phyloP scores from a whole-genome alignment of 2,113 vertebrate genomes.

The Scolopax mira region DNA sequence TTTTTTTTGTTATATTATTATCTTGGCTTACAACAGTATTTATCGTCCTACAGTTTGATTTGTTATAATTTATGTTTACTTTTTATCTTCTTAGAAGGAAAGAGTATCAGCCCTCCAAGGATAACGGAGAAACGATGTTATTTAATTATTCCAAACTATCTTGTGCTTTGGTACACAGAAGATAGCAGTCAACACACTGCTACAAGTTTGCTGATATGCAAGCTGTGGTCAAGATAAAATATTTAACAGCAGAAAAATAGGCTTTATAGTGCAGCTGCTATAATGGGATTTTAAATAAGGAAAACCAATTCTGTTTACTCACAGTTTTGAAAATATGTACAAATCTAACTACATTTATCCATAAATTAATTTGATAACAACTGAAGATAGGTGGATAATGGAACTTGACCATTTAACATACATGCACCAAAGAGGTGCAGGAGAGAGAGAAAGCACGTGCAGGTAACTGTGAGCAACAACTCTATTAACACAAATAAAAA shows the following conservation, averaged over 20 bases:
- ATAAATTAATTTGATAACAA: not conserved
- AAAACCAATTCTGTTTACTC: slow-evolving; percentile 7
- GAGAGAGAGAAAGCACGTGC: not conserved
- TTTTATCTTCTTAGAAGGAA: slow-evolving; percentile 70
- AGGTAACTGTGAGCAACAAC: not conserved
- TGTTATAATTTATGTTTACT: slow-evolving; percentile 65
- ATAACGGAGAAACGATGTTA: slow-evolving; percentile 20
- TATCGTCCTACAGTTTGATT: slow-evolving; percentile 61
- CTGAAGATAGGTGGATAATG: not conserved
- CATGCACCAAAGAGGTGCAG: not conserved
- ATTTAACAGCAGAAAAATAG: slow-evolving; percentile 60
- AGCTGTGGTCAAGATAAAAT: slow-evolving; percentile 69
- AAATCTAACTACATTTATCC: not conserved
- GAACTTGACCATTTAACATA: not conserved
- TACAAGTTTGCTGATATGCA: slow-evolving; percentile 62
- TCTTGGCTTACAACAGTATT: slow-evolving; percentile 57
- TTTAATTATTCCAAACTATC: slow-evolving; percentile 74
- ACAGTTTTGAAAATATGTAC: not conserved
- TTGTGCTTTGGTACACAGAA: slow-evolving; percentile 55
- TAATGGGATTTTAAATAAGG: slow-evolving; percentile 49
- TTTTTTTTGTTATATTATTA: slow-evolving; percentile 50
- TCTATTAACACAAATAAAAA: not conserved
- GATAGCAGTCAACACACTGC: slow-evolving; percentile 68
- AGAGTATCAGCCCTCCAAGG: slow-evolving; percentile 36
- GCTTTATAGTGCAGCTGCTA: slow-evolving; percentile 33